These are phyloP conservation scores for Xiphophorus maculatus DNA, from an alignment of 2,113 vertebrate species.

Conservation along the genomic window DNA sequence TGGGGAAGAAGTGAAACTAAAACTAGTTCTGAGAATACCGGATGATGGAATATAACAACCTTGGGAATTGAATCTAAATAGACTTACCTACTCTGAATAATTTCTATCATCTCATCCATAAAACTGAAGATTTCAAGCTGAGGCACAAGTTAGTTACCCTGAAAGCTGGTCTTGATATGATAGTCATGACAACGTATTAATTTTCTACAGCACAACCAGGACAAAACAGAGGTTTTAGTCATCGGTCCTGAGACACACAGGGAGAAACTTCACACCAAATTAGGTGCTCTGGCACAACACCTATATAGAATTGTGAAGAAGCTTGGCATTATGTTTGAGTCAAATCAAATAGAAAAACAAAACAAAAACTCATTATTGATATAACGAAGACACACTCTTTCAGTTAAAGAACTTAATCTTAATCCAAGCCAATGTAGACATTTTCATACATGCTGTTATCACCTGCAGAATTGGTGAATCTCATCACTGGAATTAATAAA, in stretches of 20 bases:
- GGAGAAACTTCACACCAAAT: not conserved
- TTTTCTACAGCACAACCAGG: not conserved
- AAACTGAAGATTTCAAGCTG: not conserved
- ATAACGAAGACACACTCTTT: not conserved
- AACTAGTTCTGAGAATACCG: not conserved
- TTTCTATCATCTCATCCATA: too few species aligned
- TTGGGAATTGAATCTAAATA: not conserved
- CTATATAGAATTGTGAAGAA: not conserved
- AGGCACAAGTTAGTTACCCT: not conserved
- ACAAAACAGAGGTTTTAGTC: constrained; percentile 3
- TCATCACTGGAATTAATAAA: not conserved
- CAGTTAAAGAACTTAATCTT: not conserved
- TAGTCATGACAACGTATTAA: not conserved
- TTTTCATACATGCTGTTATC: not conserved
- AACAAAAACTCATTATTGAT: not conserved
- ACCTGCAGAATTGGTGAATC: not conserved
- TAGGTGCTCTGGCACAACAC: not conserved
- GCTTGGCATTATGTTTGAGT: too few species aligned
- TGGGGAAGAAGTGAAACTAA: not conserved
- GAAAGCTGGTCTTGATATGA: not conserved
- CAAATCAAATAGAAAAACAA: too few species aligned
- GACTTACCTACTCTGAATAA: constrained; percentile 1
- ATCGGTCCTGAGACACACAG: not conserved
- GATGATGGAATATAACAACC: not conserved
- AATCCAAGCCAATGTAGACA: not conserved